Base-by-base conservation (phyloP, 1,140 invertebrate genomes). In the Mamestra configurata region DNA sequence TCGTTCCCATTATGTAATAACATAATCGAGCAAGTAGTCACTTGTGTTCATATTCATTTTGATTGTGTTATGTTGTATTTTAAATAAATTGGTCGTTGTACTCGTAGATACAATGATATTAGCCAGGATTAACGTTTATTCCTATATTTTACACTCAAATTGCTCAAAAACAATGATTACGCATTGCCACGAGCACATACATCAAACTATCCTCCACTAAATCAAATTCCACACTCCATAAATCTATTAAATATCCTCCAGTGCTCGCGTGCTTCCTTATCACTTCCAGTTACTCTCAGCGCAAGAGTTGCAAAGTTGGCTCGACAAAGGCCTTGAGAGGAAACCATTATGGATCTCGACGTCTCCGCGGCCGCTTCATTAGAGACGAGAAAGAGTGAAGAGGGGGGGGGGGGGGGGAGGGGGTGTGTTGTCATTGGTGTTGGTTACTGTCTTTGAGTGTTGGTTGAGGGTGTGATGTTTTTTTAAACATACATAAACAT, bases 321-420 rank as follows among this genome's bases (percentile, higher is more conserved):
- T 88, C 82, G 79, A 92, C 92, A 94, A 94, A 93, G 88, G 88
- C 89, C 84, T 89, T 80, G 77, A 87, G 88, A 94, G 91, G 90
- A 94, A 92, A 88, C 91, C 91, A 93, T 94, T 93, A 93, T 90
- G 87, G 84, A 87, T 85, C 90, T 90, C 81, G 86, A 91, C 88
- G 91, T 91, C 89, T 79, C 83, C 80, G 82, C 85, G 86, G 86
- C 77, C 86, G 89, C 86, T 94, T 92, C 91, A 93, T 93, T 93
- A 91, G 85, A 86, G 82, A 81, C 79, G 79, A 80, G 84, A 86
- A 83, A 86, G 80, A 86, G 84, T 82, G 82, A 77, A 79, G 75
- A 68, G 40, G 80, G 55, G 43, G 64, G 13, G 59, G 15, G 13
- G 24, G 55, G 55, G 22, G 24, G 11, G 22, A 6, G 24, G 18